These are phyloP conservation scores for Battus philenor DNA, from an alignment of 1,140 invertebrate genomes.

Conservation along the genomic window DNA sequence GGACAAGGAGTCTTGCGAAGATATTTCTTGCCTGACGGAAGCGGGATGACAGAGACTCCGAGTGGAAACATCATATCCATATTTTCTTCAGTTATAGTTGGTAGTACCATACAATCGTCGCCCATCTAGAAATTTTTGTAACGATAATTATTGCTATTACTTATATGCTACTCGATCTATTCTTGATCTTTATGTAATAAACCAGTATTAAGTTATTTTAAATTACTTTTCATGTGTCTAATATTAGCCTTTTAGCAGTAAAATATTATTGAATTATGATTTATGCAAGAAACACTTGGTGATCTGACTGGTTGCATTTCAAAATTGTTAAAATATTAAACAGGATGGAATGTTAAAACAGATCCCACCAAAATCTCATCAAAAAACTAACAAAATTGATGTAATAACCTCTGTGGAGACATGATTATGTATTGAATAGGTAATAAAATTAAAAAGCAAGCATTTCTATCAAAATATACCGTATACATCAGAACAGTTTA, in stretches of 20 bases:
- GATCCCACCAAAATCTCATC: too few species aligned
- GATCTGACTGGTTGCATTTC: too few species aligned
- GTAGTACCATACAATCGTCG: constrained; percentile 90
- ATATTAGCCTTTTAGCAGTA: not conserved
- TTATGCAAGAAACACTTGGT: too few species aligned
- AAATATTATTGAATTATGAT: too few species aligned
- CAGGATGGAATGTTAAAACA: too few species aligned
- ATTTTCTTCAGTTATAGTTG: constrained; percentile 83
- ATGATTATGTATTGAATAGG: too few species aligned
- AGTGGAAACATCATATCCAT: constrained; percentile 82
- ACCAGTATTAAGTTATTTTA: not conserved
- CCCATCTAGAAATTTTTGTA: constrained; percentile 75
- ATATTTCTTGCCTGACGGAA: constrained; percentile 91
- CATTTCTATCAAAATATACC: too few species aligned
- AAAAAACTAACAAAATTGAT: too few species aligned
- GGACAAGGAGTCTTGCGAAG: constrained; percentile 81
- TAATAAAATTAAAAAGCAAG: too few species aligned
- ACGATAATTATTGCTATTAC: not conserved
- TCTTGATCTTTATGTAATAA: not conserved
- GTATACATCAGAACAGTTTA: too few species aligned
- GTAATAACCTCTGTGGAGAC: too few species aligned
- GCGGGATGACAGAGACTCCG: constrained; percentile 78
- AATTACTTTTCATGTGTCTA: not conserved
- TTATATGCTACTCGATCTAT: not conserved
- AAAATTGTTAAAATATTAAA: too few species aligned